Percentiles rank a stretch among this genome's conserved stretches.
Evolutionary conservation across 2,888 invertebrate species (phyloP).

Genomic region (Acrobasis consociella): DNA sequence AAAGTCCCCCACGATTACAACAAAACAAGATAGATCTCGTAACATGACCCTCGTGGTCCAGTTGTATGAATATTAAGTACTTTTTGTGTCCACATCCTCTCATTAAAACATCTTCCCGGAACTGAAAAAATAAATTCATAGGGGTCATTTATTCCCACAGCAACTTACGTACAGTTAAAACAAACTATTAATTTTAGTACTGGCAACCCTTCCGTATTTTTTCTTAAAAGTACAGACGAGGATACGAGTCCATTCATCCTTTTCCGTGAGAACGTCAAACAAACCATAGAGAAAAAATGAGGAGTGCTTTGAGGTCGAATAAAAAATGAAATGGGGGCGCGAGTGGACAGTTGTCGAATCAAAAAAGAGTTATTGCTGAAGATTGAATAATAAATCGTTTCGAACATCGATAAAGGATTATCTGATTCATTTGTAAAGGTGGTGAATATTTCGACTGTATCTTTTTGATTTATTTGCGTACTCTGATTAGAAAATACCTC

Average conservation of each 20-base stretch:
- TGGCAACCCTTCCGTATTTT: conserved; percentile 80
- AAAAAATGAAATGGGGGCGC: conserved; percentile 70
- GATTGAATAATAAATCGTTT: conserved; percentile 65
- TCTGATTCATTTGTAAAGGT: conserved; percentile 47
- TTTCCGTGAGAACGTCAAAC: conserved; percentile 80
- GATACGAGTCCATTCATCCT: conserved; percentile 67
- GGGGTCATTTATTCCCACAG: conserved; percentile 80
- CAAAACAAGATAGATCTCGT: conserved; percentile 32
- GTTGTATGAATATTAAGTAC: conserved; percentile 45
- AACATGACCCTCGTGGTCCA: conserved; percentile 63
- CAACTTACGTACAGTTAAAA: conserved; percentile 68
- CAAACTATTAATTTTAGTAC: conserved; percentile 76
- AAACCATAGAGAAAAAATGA: conserved; percentile 67
- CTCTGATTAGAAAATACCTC: too few species aligned
- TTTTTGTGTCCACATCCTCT: conserved; percentile 68
- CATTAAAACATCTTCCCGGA: conserved; percentile 78
- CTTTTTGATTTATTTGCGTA: background rate
- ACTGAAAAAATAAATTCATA: conserved; percentile 63
- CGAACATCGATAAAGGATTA: conserved; percentile 47
- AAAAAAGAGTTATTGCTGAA: conserved; percentile 61
- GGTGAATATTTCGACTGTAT: conserved; percentile 10
- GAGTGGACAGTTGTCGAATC: conserved; percentile 72
- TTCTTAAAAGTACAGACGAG: conserved; percentile 45
- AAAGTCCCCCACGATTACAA: conserved; percentile 27
- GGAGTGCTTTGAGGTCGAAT: conserved; percentile 48